Evolutionary conservation across 2,113 vertebrate genomes (phyloP), one percentile per base, ranked within the genome.

Genomic region (Procavia capensis): DNA sequence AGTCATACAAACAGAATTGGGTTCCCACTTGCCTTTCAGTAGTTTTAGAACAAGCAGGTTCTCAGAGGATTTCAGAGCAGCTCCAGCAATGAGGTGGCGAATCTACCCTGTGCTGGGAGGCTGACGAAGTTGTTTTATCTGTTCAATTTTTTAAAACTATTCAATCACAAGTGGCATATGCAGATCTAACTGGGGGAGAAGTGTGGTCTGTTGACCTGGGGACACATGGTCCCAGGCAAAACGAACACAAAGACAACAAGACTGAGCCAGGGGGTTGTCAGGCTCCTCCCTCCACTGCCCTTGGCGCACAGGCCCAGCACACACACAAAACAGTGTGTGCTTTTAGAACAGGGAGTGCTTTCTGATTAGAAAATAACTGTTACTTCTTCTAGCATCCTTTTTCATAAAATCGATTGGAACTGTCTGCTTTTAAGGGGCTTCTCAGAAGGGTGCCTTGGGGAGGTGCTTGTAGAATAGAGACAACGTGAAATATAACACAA

Each of bases 331-430:
- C 43, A n/a, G 11, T 34, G 3, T 14, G 34, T 25, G 5, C 43
- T 54, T 76, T 94, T 89, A 72, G 80, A 85, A 94, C 80, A 54
- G 24, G 76, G 76, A 93, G 39, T 6, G 14, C 79, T 96, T 93
- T 39, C 45, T 90, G 47, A 87, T 85, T 94, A 94, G 80, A 85
- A 91, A 88, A 50, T 54, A 91, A 96, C 54, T 29, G 61, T 50
- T 47, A 5, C n/a, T 93, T 64, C 82, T 75, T 74, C 13, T 16
- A 78, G 39, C 45, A 25, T 87, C 74, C 70, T 88, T 66, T 83
- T 76, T 14, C 39, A 45, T 54, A 85, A 50, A 84, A 59, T 57
- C 90, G 74, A 5, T 81, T 45, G 64, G 83, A 89, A 57, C 45
- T 16, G 43, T 85, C 74, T 34, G 39, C 85, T 88, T 3, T 39